These are phyloP conservation scores for Otolemur crassicaudatus DNA, from an alignment of 2,797 vertebrate species.

Conservation along the genomic window DNA sequence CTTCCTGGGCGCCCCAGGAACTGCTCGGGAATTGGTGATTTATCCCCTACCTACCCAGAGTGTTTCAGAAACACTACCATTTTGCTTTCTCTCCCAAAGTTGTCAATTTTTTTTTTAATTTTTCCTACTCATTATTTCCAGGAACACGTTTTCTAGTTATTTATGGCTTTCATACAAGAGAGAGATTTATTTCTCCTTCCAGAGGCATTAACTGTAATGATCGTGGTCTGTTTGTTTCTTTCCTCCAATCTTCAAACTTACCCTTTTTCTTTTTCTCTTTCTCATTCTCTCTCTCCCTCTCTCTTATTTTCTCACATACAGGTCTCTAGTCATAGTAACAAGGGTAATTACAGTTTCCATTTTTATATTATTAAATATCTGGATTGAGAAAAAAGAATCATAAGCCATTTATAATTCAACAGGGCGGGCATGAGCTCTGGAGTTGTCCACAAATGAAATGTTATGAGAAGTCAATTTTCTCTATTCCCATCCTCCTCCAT, in stretches of 20 bases:
- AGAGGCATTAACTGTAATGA: neutral
- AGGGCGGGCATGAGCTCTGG: neutral
- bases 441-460: neutral
- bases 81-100: neutral
- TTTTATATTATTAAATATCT: neutral
- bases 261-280: neutral
- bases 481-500: neutral
- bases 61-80: neutral
- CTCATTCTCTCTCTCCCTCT: too few relatives aligned
- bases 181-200: neutral
- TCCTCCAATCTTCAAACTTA: neutral
- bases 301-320: neutral
- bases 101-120: neutral
- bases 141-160: neutral
- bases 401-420: neutral
- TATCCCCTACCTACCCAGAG: neutral
- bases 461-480: neutral
- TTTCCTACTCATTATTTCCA: neutral
- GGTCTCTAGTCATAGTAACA: neutral
- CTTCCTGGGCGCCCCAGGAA: neutral
- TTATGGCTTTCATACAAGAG: neutral
- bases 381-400: neutral
- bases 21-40: neutral
- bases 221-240: neutral
- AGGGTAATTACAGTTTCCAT: neutral